Percentiles rank a stretch among this genome's conserved stretches.
phyloP scores from a whole-genome alignment of 2,888 invertebrate genomes.

The Cheilosia urbana region DNA sequence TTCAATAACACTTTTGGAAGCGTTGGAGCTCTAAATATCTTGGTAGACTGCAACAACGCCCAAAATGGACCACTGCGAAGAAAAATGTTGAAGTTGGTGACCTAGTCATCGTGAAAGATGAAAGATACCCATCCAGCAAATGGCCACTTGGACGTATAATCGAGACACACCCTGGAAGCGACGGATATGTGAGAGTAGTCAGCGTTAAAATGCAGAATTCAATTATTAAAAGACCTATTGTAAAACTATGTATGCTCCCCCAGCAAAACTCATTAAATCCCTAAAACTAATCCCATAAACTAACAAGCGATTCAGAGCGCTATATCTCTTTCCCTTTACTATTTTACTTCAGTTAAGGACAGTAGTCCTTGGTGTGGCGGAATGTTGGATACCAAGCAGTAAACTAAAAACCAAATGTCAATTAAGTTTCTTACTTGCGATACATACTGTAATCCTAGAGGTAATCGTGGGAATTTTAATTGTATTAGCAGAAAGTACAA shows the following conservation, averaged over 20 bases:
- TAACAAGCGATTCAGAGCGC: background rate
- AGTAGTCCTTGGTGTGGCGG: no score
- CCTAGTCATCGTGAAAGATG: background rate
- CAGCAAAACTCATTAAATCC: background rate
- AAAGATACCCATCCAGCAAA: background rate
- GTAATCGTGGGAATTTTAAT: no score
- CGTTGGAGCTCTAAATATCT: slow-evolving; percentile 1
- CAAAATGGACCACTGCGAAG: background rate
- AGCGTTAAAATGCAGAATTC: background rate
- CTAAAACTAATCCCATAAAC: background rate
- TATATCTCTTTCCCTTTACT: background rate
- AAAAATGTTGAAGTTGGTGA: background rate
- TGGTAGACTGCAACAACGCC: slow-evolving; percentile 1
- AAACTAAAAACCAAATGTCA: no score
- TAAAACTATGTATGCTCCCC: background rate
- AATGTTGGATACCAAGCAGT: no score
- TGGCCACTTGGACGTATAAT: slow-evolving; percentile 5
- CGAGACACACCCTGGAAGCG: background rate
- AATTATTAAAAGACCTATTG: background rate
- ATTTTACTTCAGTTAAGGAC: no score
- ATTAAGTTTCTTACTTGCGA: no score
- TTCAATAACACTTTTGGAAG: slow-evolving; percentile 4
- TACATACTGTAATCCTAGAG: no score
- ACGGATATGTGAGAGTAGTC: slow-evolving; percentile 1
- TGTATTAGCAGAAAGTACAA: no score